Percentiles rank a stretch among this genome's conserved stretches.
These are phyloP conservation scores for Ectemnius continuus DNA, from an alignment of 2,888 invertebrate genomes.

Conservation along the genomic window DNA sequence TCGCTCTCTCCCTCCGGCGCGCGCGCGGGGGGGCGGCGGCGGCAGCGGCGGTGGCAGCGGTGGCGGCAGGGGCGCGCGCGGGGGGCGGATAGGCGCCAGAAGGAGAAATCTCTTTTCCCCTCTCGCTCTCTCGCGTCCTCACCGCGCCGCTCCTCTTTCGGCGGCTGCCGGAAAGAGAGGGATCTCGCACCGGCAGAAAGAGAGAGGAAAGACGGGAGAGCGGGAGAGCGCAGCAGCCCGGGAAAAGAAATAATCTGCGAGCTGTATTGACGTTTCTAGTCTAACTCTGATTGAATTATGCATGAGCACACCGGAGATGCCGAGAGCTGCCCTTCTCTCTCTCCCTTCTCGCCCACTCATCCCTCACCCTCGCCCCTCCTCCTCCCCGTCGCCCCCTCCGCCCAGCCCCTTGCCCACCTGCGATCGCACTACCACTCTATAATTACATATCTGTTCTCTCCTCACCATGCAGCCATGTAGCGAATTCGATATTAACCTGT, in stretches of 20 bases:
- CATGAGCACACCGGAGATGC: constrained; percentile 77
- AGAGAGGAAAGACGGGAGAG: constrained; percentile 63
- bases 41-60: constrained; percentile 30
- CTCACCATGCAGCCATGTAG: constrained; percentile 4
- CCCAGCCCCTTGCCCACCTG: background rate
- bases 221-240: constrained; percentile 72
- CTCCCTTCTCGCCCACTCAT: background rate
- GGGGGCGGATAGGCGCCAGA: constrained; percentile 65
- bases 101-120: constrained; percentile 65
- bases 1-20: constrained; percentile 8
- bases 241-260: constrained; percentile 78
- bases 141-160: constrained; percentile 10
- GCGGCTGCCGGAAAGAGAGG: constrained; percentile 40
- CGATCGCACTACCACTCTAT: constrained; percentile 15
- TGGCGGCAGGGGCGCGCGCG: constrained; percentile 31
- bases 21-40: constrained; percentile 40
- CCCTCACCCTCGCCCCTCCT: background rate
- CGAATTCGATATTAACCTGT: constrained; percentile 5
- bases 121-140: constrained; percentile 37
- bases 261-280: constrained; percentile 79
- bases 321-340: constrained; percentile 61
- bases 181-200: constrained; percentile 40
- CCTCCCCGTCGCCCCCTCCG: background rate
- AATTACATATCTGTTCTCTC: constrained; percentile 29
- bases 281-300: constrained; percentile 79